Conservation (phyloP, 2,888 invertebrate species). For the Chouioia cunea region DNA sequence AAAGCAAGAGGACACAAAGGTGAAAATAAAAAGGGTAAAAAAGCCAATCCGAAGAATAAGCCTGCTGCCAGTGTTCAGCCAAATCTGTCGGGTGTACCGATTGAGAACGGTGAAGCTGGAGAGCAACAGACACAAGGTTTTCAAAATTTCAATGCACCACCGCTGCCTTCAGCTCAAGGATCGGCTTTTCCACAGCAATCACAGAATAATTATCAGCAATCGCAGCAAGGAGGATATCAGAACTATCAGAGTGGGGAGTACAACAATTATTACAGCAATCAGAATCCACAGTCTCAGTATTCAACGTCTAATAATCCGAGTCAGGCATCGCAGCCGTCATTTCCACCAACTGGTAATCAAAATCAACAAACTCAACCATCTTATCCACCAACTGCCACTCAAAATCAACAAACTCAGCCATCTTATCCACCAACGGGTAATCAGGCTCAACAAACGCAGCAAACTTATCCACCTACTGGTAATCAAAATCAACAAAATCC, state of each 20-base stretch:
- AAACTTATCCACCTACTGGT: slow-evolving; percentile 55
- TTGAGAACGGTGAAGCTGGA: slow-evolving; percentile 53
- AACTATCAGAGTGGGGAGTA: slow-evolving; percentile 41
- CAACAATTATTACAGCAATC: slow-evolving; percentile 42
- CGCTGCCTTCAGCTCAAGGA: slow-evolving; percentile 47
- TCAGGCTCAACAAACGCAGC: neutral
- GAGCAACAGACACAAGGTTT: slow-evolving; percentile 38
- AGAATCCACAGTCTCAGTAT: slow-evolving; percentile 43
- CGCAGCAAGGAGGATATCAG: slow-evolving; percentile 40
- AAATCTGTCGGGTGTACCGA: slow-evolving; percentile 57
- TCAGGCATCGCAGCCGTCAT: no score
- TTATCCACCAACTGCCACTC: slow-evolving; percentile 57
- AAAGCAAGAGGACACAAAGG: slow-evolving; percentile 67
- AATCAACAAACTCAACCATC: slow-evolving; percentile 53
- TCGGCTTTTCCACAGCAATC: slow-evolving; percentile 1
- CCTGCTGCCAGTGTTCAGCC: slow-evolving; percentile 73
- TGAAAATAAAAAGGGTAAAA: slow-evolving; percentile 64
- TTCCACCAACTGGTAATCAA: no score
- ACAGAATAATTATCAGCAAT: slow-evolving; percentile 36
- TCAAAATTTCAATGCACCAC: slow-evolving; percentile 37
- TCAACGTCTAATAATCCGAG: slow-evolving; percentile 48
- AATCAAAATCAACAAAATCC: slow-evolving; percentile 58
- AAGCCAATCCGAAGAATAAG: slow-evolving; percentile 67
- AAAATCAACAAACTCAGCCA: neutral
- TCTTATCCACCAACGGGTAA: neutral